phyloP scores from a whole-genome alignment of 2,797 vertebrate genomes.

The Coranthus polyacanthus region DNA sequence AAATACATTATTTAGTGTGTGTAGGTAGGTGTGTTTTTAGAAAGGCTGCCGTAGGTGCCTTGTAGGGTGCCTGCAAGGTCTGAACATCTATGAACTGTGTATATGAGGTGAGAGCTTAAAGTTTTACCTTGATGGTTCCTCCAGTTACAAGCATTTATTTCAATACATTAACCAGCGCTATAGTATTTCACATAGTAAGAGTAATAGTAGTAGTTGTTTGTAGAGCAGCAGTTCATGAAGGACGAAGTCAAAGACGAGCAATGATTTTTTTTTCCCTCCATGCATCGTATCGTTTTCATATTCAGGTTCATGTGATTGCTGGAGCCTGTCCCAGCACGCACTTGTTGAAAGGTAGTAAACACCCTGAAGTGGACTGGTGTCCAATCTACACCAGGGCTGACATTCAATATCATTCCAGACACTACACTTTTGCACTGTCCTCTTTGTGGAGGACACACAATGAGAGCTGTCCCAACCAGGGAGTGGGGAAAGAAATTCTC shows the following conservation, averaged over 20 bases:
- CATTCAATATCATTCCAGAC: constrained; percentile 21
- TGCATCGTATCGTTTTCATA: constrained; percentile 22
- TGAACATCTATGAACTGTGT: background rate
- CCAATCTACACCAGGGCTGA: constrained; percentile 4
- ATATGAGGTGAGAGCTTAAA: background rate
- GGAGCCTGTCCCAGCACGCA: constrained; percentile 22
- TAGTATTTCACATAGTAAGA: constrained; percentile 9
- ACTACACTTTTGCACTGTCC: background rate
- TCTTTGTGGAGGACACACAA: constrained; percentile 7
- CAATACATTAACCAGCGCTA: constrained; percentile 1
- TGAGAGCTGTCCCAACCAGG: background rate
- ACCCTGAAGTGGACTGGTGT: constrained; percentile 9
- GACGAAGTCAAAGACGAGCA: background rate
- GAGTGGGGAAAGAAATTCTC: background rate
- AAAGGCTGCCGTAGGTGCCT: constrained; percentile 1
- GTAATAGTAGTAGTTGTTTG: constrained; percentile 17
- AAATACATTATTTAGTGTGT: constrained; percentile 25
- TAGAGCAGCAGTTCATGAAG: background rate
- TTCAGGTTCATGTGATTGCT: constrained; percentile 21
- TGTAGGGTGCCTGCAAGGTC: background rate
- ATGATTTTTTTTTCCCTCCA: constrained; percentile 31
- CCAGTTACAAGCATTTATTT: background rate
- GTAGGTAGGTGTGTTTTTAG: background rate
- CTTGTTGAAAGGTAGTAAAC: constrained; percentile 39
- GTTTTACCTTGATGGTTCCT: background rate